Evolutionary conservation across 2,888 invertebrate genomes (phyloP), one percentile per base, ranked within the genome.

Genomic region (Argyresthia goedartella): DNA sequence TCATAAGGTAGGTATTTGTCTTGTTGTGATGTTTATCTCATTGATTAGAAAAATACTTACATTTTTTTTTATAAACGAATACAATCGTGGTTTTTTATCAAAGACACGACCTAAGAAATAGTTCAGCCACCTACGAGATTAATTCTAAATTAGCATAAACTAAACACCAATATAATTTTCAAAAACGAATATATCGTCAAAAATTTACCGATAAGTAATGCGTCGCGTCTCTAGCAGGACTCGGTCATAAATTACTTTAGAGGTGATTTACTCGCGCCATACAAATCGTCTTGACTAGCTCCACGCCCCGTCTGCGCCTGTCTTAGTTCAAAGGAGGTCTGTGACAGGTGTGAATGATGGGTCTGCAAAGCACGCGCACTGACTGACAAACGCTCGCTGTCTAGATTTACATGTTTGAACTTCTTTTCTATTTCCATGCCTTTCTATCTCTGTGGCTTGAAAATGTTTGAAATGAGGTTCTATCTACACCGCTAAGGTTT

Each of bases 191-290:
- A 25, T 48, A 48, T 48, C 48, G 48, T 36, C 36, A 36, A 15
- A 15, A 34, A 9, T 9, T n/a, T 35, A 8, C 9, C 48, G 48
- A 48, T 48, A 48, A 35, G 13, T 47, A n/a, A 33, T 35, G 25
- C 48, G n/a, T n/a, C n/a, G 36, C 14, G 36, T 48, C 13, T 14
- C 36, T 36, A 15, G 35, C 48, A 15, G 48, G 36, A 48, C 48
- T 48, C 10, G 36, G 35, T 15, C 79, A 77, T 82, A 82, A 81
- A 84, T 82, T 81, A 82, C 80, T 77, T 76, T 76, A 79, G 73
- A 79, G 81, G 81, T 82, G 81, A 84, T 82, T 82, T 82, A 82
- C 78, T 79, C 69, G 57, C 69, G 69, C 73, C 67, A 74, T 76
- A 79, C 79, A 80, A 81, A 80, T 70, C 73, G 75, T 68, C 67